Base-by-base conservation (phyloP, 2,113 vertebrate genomes). In the Corythoichthys intestinalis region DNA sequence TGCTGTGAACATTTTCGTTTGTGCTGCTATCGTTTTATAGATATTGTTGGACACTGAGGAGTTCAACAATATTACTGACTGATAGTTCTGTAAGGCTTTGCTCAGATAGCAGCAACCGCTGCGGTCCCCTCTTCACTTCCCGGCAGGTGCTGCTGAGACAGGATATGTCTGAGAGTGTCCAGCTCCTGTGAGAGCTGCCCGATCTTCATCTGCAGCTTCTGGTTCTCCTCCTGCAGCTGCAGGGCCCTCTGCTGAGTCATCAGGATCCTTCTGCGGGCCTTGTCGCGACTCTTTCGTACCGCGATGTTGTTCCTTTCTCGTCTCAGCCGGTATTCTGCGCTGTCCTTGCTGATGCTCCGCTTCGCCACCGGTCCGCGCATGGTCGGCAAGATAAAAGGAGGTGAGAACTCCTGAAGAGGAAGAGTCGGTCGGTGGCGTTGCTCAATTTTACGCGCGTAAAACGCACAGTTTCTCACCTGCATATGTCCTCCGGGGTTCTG, bases 231-330 rank as follows among this genome's bases (percentile, higher is more conserved):
- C 88, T 94, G 93, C 78, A 95, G 93, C 77, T 95, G 94, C 78
- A 94, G 2, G 66, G 94, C 94, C 68, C 92, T 93, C 82, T 95
- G 94, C 85, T 96, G 94, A 1, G 94, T 96, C 85, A 95, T 89
- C 86, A 91, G 70, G 66, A 95, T 93, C 69, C 94, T 90, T 20
- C 94, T 82, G 65, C 95, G 94, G 46, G 95, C 95, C 77, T 96
- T 96, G 90, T 96, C 95, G 1, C 94, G 90, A 82, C 95, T 96
- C 86, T 96, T 96, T 63, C 95, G 92, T 79, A 96, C 95, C 0
- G 95, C 95, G 0, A 95, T 89, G 86, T 96, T 96, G 90, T 96
- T 96, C 70, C 94, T 91, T 78, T 95, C 94, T 0, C 94, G 87
- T 3, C 95, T 87, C 83, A 91, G 52, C 0, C 95, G 92, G 84